Conservation (phyloP, 2,113 vertebrate species). For the Pangasianodon gigas region DNA sequence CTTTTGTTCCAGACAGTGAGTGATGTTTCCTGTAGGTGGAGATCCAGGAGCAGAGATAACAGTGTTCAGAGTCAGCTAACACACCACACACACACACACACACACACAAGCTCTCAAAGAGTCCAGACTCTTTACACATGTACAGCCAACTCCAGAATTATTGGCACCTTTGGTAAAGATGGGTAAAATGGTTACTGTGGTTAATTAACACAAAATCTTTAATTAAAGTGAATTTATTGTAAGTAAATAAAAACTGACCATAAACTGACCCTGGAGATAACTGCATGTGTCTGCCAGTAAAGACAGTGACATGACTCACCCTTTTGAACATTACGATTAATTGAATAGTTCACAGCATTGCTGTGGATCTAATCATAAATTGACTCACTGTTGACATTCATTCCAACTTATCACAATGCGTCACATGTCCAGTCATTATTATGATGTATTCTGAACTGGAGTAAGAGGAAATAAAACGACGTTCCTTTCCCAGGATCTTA, state of each 20-base stretch:
- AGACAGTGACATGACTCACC: neutral
- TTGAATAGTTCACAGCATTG: neutral
- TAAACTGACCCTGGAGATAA: neutral
- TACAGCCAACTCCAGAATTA: neutral
- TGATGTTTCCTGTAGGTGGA: slow-evolving; percentile 30
- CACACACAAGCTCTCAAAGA: no score
- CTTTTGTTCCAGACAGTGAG: slow-evolving; percentile 17
- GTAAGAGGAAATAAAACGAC: neutral
- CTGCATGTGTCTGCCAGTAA: neutral
- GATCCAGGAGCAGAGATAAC: slow-evolving; percentile 5
- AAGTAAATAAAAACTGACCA: neutral
- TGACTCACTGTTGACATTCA: neutral
- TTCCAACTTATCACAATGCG: neutral
- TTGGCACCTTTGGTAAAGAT: neutral
- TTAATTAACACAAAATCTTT: neutral
- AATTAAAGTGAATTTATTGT: neutral
- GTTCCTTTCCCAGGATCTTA: no score
- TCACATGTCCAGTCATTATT: neutral
- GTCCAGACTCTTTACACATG: neutral
- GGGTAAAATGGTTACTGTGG: neutral
- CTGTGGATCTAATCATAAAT: neutral
- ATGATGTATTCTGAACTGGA: neutral
- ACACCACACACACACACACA: neutral
- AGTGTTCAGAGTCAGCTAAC: neutral
- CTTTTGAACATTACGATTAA: neutral